Evolutionary conservation across 1,140 invertebrate genomes (phyloP).

Genomic region (Archivesica marissinica): DNA sequence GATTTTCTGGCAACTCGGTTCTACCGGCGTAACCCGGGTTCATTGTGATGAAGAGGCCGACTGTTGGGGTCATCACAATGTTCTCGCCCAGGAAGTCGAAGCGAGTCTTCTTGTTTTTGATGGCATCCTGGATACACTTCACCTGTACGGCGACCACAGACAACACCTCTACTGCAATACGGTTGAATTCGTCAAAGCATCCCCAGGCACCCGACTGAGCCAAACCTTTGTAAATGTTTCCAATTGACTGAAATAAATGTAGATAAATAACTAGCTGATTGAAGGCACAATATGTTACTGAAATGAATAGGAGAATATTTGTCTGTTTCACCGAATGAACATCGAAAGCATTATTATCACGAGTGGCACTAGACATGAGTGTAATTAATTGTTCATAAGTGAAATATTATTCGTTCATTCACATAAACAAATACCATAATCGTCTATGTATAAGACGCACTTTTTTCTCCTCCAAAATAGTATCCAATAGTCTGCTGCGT

Average conservation of each 20-base stretch:
- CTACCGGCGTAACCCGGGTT: constrained; percentile 97
- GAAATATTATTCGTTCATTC: no score
- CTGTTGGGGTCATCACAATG: constrained; percentile 92
- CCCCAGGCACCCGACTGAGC: constrained; percentile 99
- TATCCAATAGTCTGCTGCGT: no score
- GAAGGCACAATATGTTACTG: no score
- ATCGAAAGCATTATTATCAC: no score
- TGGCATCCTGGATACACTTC: constrained; percentile 96
- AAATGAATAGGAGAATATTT: no score
- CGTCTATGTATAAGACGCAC: no score
- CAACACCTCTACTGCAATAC: constrained; percentile 97
- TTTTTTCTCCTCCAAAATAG: no score
- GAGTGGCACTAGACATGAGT: no score
- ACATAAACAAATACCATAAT: no score
- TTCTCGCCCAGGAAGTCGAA: constrained; percentile 98
- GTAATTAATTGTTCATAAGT: no score
- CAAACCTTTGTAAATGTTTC: constrained; percentile 98
- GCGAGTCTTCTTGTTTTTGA: constrained; percentile 93
- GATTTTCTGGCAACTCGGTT: constrained; percentile 95
- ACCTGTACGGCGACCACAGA: constrained; percentile 99
- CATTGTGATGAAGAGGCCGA: constrained; percentile 99
- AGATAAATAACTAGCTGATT: no score
- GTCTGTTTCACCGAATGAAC: no score
- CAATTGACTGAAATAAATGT: constrained; percentile 90
- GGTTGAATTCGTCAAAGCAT: constrained; percentile 99